These are phyloP conservation scores for Apteryx mantelli DNA, from an alignment of 2,113 vertebrate genomes.

Conservation along the genomic window DNA sequence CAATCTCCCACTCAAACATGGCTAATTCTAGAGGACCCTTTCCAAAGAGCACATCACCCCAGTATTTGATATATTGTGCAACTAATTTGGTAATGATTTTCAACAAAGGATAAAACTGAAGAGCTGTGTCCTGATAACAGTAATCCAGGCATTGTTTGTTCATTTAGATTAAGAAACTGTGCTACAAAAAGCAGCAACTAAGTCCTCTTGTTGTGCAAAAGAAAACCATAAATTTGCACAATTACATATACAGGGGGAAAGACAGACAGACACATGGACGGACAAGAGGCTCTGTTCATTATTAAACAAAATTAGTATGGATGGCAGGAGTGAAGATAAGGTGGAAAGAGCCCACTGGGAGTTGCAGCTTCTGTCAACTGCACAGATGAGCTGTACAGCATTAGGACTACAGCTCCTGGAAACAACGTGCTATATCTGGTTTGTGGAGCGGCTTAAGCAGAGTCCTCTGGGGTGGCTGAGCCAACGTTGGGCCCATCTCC, in stretches of 20 bases:
- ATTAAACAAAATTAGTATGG: not conserved
- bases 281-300: not conserved
- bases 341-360: not conserved
- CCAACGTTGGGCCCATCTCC: rapidly evolving
- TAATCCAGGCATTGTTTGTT: not conserved
- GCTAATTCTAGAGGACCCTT: not conserved
- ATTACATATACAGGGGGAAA: not conserved
- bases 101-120: not conserved
- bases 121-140: not conserved
- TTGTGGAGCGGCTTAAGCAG: not conserved
- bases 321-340: not conserved
- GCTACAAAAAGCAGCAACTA: not conserved
- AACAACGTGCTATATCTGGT: not conserved
- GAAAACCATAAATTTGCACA: not conserved
- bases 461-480: not conserved
- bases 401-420: too few species aligned
- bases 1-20: not conserved
- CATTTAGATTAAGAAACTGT: not conserved
- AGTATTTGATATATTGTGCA: not conserved
- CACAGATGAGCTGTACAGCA: rapidly evolving
- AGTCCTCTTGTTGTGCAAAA: not conserved
- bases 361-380: too few species aligned
- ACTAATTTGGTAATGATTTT: not conserved
- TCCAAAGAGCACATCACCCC: not conserved
- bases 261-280: not conserved